phyloP scores from a whole-genome alignment of 2,797 vertebrate species.

The Eutrigla gurnardus region DNA sequence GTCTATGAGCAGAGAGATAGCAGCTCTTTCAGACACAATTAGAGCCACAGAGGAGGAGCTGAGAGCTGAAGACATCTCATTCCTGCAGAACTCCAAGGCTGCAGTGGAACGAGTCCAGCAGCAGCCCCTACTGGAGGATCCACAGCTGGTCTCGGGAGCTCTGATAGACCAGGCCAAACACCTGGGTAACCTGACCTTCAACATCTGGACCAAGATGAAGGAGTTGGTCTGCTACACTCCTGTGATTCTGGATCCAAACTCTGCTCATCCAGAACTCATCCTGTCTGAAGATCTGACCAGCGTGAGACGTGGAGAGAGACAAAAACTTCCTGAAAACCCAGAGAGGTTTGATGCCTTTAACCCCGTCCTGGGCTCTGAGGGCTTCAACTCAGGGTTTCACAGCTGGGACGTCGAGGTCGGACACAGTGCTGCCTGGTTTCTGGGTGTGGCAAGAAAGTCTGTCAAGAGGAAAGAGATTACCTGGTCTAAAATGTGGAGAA shows the following conservation, averaged over 20 bases:
- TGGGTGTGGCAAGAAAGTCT: not conserved
- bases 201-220: too few relatives aligned
- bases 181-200: conserved; percentile 27
- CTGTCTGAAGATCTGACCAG: not conserved
- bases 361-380: not conserved
- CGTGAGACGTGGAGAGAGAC: not conserved
- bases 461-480: not conserved
- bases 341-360: not conserved
- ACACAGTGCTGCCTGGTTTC: not conserved
- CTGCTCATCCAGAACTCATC: too few relatives aligned
- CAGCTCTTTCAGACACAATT: conserved; percentile 40
- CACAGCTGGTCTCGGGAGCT: conserved; percentile 38
- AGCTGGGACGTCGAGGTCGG: not conserved
- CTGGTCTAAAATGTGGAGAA: not conserved
- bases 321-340: not conserved
- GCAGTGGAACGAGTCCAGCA: conserved; percentile 24
- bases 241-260: too few relatives aligned
- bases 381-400: not conserved
- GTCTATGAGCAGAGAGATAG: too few relatives aligned
- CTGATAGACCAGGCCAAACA: conserved; percentile 61
- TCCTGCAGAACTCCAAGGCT: too few relatives aligned
- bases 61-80: too few relatives aligned
- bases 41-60: conserved; percentile 23
- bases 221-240: too few relatives aligned
- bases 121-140: conserved; percentile 27